Percentiles rank a stretch among this genome's conserved stretches.
phyloP scores from a whole-genome alignment of 2,797 vertebrate genomes.

The Neopelma chrysocephalum region DNA sequence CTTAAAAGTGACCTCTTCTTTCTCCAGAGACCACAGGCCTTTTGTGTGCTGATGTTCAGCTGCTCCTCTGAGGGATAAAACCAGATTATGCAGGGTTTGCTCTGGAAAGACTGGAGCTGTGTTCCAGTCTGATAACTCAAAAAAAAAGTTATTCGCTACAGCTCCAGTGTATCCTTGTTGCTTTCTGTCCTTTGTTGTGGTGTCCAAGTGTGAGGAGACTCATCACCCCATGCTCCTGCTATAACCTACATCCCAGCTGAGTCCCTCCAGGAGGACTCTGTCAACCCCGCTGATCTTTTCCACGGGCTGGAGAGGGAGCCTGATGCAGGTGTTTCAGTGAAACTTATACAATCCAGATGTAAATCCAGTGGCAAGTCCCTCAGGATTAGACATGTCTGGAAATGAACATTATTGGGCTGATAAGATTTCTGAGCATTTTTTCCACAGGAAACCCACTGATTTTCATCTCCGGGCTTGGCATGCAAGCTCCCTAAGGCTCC shows the following conservation, averaged over 20 bases:
- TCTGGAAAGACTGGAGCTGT: background rate
- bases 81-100: background rate
- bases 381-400: conserved; percentile 66
- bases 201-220: background rate
- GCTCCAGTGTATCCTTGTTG: background rate
- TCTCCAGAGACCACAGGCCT: background rate
- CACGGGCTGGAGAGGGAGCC: background rate
- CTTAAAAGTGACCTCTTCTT: background rate
- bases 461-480: conserved; percentile 55
- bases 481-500: conserved; percentile 36
- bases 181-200: background rate
- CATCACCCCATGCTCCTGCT: background rate
- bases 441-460: conserved; percentile 64
- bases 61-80: background rate
- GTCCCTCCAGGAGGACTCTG: background rate
- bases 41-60: background rate
- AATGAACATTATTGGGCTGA: conserved; percentile 60
- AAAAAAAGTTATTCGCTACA: background rate
- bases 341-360: conserved; percentile 66
- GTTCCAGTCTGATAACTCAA: background rate
- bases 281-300: background rate
- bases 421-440: conserved; percentile 63
- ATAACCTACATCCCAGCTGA: background rate
- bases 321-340: conserved; percentile 56
- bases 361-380: conserved; percentile 66